phyloP scores from a whole-genome alignment of 1,140 invertebrate genomes.

The Megathymus violae region DNA sequence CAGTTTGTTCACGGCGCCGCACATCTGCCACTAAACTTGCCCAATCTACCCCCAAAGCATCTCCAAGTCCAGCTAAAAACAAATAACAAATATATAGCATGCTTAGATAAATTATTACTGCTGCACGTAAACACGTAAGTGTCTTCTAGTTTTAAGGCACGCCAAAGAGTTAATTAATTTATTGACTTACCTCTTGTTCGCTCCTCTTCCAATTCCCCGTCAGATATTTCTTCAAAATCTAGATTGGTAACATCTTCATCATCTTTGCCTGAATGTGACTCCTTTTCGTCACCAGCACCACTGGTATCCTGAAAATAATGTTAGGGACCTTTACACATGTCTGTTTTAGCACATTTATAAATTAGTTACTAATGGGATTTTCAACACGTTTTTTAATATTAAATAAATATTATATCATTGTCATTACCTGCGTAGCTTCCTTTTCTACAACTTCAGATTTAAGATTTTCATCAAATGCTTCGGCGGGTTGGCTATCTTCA shows the following conservation, averaged over 20 bases:
- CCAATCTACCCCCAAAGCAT: slow-evolving; percentile 96
- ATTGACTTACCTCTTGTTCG: slow-evolving; percentile 64
- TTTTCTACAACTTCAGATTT: too few species aligned
- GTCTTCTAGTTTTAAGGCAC: too few species aligned
- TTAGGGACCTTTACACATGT: too few species aligned
- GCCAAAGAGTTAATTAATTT: too few species aligned
- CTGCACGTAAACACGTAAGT: slow-evolving; percentile 1
- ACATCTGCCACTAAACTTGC: slow-evolving; percentile 93
- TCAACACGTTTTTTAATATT: too few species aligned
- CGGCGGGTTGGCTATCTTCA: too few species aligned
- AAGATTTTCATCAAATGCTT: too few species aligned
- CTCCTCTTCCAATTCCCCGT: slow-evolving; percentile 94
- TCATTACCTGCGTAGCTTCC: too few species aligned
- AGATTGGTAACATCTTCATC: slow-evolving; percentile 90
- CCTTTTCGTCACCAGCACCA: slow-evolving; percentile 72
- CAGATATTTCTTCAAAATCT: slow-evolving; percentile 95
- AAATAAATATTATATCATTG: too few species aligned
- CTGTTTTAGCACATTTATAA: too few species aligned
- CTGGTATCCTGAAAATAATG: slow-evolving; percentile 68
- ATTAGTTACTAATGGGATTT: too few species aligned
- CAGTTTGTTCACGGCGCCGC: slow-evolving; percentile 83
- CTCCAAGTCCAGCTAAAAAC: slow-evolving; percentile 88
- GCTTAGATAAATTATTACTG: too few species aligned
- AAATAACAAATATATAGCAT: background rate
- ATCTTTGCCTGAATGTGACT: slow-evolving; percentile 81